Evolutionary conservation across 2,888 invertebrate genomes (phyloP).

Genomic region (Drosophila mercatorum): DNA sequence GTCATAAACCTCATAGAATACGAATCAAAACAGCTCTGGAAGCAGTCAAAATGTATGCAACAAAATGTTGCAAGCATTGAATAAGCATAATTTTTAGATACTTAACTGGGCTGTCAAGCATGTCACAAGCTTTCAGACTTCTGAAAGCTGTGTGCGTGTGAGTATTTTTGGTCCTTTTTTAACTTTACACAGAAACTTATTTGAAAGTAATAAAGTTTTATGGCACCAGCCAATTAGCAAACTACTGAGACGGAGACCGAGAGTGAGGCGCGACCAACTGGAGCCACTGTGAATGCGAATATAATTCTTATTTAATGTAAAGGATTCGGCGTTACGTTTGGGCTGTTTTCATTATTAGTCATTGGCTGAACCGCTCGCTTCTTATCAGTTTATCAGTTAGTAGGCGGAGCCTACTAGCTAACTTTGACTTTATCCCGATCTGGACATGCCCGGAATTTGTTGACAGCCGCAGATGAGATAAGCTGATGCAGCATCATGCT

Average conservation of each 20-base stretch:
- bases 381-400: slow-evolving; percentile 56
- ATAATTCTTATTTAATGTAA: slow-evolving; percentile 27
- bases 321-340: slow-evolving; percentile 26
- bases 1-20: neutral
- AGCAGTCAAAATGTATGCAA: slow-evolving; percentile 29
- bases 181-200: slow-evolving; percentile 52
- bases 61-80: slow-evolving; percentile 38
- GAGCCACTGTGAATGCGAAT: slow-evolving; percentile 34
- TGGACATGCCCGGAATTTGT: slow-evolving; percentile 48
- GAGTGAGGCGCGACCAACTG: slow-evolving; percentile 35
- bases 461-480: slow-evolving; percentile 50
- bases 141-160: slow-evolving; percentile 34
- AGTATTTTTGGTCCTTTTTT: neutral
- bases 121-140: slow-evolving; percentile 36
- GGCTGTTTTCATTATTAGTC: slow-evolving; percentile 41
- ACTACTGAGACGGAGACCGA: slow-evolving; percentile 21
- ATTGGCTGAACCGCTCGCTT: slow-evolving; percentile 16
- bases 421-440: slow-evolving; percentile 31
- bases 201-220: slow-evolving; percentile 73
- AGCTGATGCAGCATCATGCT: slow-evolving; percentile 20
- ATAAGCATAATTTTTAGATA: neutral
- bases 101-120: slow-evolving; percentile 18
- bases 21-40: neutral
- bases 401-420: slow-evolving; percentile 27
- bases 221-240: slow-evolving; percentile 72